Conservation (phyloP, 1,140 invertebrate genomes). For the Agraylea sexmaculata region DNA sequence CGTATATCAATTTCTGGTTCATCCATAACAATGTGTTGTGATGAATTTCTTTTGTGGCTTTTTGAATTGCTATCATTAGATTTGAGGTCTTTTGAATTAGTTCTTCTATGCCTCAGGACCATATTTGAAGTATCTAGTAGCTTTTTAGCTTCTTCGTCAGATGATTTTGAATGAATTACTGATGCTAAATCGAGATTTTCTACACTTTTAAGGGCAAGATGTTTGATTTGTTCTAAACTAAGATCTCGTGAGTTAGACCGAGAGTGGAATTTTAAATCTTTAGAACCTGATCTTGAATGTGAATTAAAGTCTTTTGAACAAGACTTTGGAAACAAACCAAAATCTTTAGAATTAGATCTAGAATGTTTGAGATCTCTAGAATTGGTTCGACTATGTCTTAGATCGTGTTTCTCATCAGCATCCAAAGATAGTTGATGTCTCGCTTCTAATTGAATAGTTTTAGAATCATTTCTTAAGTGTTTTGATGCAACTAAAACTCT, state of each 20-base stretch:
- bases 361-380: conserved; percentile 26
- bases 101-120: conserved; percentile 43
- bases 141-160: conserved; percentile 37
- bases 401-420: conserved; percentile 25
- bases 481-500: conserved; percentile 41
- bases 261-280: conserved; percentile 31
- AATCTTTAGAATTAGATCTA: conserved; percentile 25
- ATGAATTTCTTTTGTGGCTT: conserved; percentile 34
- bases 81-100: conserved; percentile 43
- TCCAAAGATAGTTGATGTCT: conserved; percentile 33
- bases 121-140: conserved; percentile 34
- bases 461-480: conserved; percentile 45
- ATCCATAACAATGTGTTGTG: conserved; percentile 35
- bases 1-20: conserved; percentile 23
- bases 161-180: conserved; percentile 28
- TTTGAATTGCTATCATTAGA: conserved; percentile 21
- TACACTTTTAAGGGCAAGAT: conserved; percentile 35
- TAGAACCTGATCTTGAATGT: conserved; percentile 28
- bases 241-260: conserved; percentile 32
- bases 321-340: conserved; percentile 24
- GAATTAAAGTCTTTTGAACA: conserved; percentile 27
- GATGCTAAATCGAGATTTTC: conserved; percentile 35
- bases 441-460: conserved; percentile 45
- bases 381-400: conserved; percentile 30
- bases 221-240: conserved; percentile 32